Evolutionary conservation across 2,113 vertebrate genomes (phyloP).

Genomic region (Protobothrops flavoviridis): DNA sequence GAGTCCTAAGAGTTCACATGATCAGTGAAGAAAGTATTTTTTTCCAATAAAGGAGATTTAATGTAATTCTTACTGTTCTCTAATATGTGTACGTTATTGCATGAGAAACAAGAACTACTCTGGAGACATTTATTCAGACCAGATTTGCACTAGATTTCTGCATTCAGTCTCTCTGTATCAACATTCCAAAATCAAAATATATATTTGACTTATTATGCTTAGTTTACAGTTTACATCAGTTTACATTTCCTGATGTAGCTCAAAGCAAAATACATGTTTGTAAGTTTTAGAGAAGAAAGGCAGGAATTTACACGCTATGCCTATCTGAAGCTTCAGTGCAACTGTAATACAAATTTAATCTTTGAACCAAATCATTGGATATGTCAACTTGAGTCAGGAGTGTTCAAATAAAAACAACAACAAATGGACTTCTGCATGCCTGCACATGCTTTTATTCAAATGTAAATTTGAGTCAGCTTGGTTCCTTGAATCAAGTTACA

Average conservation of each 20-base stretch:
- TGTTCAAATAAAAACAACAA: background rate
- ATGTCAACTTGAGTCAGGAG: background rate
- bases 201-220: background rate
- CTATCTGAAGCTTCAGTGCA: background rate
- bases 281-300: background rate
- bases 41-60: slow-evolving; percentile 10
- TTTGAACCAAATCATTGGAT: background rate
- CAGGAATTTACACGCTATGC: background rate
- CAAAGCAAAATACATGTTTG: background rate
- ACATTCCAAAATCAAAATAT: background rate
- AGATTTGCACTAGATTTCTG: background rate
- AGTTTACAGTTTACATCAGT: slow-evolving; percentile 12
- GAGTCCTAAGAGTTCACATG: background rate
- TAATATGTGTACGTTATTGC: background rate
- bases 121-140: background rate
- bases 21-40: background rate
- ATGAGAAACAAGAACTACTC: background rate
- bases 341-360: background rate
- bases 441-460: background rate
- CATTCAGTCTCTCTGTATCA: background rate
- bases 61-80: background rate
- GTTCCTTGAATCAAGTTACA: background rate
- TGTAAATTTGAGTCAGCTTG: background rate
- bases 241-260: background rate
- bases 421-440: background rate